Percentiles rank a stretch among this genome's conserved stretches.
Conservation (phyloP, 2,113 vertebrate genomes). For the Phylloscopus whistleri region DNA sequence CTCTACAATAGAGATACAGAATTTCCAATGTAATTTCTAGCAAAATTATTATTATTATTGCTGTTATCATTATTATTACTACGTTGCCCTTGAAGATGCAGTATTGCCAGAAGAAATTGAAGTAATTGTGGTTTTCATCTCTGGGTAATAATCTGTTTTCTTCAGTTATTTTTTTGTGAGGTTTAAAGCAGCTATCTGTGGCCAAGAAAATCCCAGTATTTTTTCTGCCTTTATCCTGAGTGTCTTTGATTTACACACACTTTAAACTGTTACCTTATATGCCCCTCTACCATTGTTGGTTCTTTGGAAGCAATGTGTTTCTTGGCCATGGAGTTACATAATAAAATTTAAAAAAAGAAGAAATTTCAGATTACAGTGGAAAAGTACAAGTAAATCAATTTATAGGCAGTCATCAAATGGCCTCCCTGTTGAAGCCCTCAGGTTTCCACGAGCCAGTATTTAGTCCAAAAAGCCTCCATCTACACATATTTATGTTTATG, state of each 20-base stretch:
- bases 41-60: neutral
- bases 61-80: neutral
- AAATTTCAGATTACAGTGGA: neutral
- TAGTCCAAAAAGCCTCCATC: neutral
- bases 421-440: neutral
- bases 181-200: neutral
- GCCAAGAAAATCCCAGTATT: neutral
- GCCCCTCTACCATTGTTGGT: neutral
- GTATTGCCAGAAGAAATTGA: neutral
- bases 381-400: neutral
- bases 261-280: neutral
- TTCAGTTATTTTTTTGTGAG: neutral
- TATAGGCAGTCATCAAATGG: neutral
- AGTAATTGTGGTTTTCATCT: neutral
- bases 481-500: neutral
- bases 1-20: neutral
- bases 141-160: neutral
- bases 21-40: neutral
- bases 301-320: neutral
- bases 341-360: neutral
- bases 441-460: neutral
- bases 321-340: neutral
- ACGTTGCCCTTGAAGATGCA: neutral
- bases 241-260: neutral
- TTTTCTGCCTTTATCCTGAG: neutral